Evolutionary conservation across 2,888 invertebrate genomes (phyloP), one percentile per base, ranked within the genome.

Genomic region (Herminia tarsipennalis): DNA sequence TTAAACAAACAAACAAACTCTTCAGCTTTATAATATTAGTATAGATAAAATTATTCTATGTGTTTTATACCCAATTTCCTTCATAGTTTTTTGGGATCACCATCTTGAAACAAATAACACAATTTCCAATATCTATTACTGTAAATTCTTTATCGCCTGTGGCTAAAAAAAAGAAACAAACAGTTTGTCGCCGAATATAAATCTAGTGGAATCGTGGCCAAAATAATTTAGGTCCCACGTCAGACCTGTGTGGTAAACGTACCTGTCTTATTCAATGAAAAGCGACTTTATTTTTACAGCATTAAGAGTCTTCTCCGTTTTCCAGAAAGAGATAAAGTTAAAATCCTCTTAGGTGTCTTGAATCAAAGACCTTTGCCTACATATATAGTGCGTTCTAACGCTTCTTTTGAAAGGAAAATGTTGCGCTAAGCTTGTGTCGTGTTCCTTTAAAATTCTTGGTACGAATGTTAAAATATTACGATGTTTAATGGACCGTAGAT

Each of bases 161-260:
- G n/a, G n/a, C n/a, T n/a, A n/a, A n/a, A n/a, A n/a, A n/a, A n/a
- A n/a, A n/a, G n/a, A n/a, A n/a, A n/a, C 12, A 4, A 12, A 10
- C 5, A 24, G 24, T 5, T 24, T 5, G 10, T 10, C 9, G 10
- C 10, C 5, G 24, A 24, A n/a, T n/a, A 6, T 25, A 5, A 12
- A 10, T 12, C 35, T 34, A 22, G 18, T 18, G 8, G 34, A 34
- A 45, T 38, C 46, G 35, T 28, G 18, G 3, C 14, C 30, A 42
- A 37, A 42, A 27, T 45, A 44, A 42, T 43, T 45, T n/a, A n/a
- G 32, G 13, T 36, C 25, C 12, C 32, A 38, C n/a, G 29, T 58
- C 42, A 37, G 20, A 28, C 35, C 28, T 21, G 9, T 28, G 42
- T 34, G 35, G 40, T 46, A 10, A 38, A 6, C 12, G 18, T 37